Percentiles rank a stretch among this genome's conserved stretches.
phyloP scores from a whole-genome alignment of 2,113 vertebrate species.

The Urocolius indicus region DNA sequence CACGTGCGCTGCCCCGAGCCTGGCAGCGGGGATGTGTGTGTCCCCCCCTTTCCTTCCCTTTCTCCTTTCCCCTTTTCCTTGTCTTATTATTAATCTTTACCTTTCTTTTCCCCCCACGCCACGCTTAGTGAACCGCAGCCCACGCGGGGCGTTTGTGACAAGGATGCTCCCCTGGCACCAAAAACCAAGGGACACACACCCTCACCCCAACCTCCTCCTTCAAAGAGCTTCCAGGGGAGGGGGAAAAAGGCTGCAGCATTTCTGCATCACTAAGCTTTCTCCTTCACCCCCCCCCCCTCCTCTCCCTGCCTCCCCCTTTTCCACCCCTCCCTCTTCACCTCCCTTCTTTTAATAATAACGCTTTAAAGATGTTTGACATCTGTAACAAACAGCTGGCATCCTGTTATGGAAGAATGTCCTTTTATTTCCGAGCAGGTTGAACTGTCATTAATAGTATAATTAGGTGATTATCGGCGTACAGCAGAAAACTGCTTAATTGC shows the following conservation, averaged over 20 bases:
- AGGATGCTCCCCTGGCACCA: not conserved
- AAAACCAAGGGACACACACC: not conserved
- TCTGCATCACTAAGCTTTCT: conserved; percentile 41
- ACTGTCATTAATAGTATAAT: conserved; percentile 89
- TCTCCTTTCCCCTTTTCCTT: not conserved
- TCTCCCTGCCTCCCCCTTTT: too few species aligned
- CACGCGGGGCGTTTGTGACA: conserved; percentile 33
- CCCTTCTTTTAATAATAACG: conserved; percentile 72
- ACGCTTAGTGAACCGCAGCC: conserved; percentile 69
- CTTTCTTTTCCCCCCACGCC: not conserved
- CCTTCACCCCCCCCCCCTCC: not conserved
- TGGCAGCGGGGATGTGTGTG: not conserved
- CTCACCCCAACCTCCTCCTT: not conserved
- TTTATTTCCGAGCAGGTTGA: conserved; percentile 85
- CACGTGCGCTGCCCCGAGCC: not conserved
- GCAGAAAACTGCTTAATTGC: conserved; percentile 87
- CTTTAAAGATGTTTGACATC: conserved; percentile 85
- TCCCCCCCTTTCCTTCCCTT: not conserved
- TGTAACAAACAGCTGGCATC: conserved; percentile 86
- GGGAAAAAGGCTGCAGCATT: not conserved
- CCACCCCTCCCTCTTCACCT: not conserved
- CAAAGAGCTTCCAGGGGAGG: not conserved
- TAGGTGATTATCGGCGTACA: conserved; percentile 85
- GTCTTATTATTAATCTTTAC: conserved; percentile 6
- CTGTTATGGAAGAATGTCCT: conserved; percentile 83